Evolutionary conservation across 2,797 vertebrate genomes (phyloP).

Genomic region (Scomberomorus guttatus): DNA sequence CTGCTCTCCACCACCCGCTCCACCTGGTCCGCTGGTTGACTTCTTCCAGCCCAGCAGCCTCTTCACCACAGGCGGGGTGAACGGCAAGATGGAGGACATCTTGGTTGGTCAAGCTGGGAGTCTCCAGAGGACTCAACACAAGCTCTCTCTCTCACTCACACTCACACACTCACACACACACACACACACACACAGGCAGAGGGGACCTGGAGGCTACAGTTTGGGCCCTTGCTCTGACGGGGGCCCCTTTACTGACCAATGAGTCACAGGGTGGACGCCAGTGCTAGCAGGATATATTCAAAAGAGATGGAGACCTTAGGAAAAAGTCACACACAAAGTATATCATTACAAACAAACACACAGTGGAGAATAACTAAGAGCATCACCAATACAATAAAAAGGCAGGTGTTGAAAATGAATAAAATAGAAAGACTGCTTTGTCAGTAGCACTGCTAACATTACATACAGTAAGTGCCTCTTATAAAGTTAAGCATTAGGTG

Average conservation of each 20-base stretch:
- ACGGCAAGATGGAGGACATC: slow-evolving; percentile 99
- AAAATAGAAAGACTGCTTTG: background rate
- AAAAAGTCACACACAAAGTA: slow-evolving; percentile 57
- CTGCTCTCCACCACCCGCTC: slow-evolving; percentile 92
- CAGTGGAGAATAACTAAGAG: background rate
- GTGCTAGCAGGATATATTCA: slow-evolving; percentile 49
- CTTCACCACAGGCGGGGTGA: slow-evolving; percentile 99
- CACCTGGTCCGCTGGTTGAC: slow-evolving; percentile 89
- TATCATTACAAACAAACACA: slow-evolving; percentile 49
- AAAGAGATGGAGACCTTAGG: slow-evolving; percentile 62
- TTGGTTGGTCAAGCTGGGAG: slow-evolving; percentile 67
- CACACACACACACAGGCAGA: slow-evolving; percentile 53
- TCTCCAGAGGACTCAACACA: slow-evolving; percentile 60
- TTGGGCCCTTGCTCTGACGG: slow-evolving; percentile 72
- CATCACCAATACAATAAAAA: background rate
- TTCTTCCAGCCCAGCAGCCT: slow-evolving; percentile 98
- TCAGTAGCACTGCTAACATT: background rate
- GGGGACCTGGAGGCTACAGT: slow-evolving; percentile 67
- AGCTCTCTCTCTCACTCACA: slow-evolving; percentile 5
- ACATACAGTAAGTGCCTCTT: background rate
- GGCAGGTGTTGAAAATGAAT: background rate
- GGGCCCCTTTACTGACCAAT: slow-evolving; percentile 70
- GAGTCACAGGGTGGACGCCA: slow-evolving; percentile 71
- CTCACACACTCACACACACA: background rate
- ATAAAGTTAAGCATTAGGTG: slow-evolving; percentile 11